Evolutionary conservation across 2,797 vertebrate genomes (phyloP).

Genomic region (Notoglanidium macrostoma): DNA sequence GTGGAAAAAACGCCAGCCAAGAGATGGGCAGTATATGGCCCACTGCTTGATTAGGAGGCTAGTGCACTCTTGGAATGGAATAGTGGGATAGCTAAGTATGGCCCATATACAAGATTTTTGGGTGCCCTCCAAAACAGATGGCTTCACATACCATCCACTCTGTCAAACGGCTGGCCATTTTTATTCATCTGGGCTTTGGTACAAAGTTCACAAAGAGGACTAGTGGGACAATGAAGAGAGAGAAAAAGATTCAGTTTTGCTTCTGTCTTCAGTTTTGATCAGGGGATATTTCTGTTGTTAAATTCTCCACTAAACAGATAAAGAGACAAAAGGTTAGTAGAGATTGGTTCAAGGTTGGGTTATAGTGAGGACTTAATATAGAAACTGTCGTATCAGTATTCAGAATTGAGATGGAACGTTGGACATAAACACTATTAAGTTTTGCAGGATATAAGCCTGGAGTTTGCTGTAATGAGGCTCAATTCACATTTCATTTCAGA

Average conservation of each 20-base stretch:
- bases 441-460: not conserved
- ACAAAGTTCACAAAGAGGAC: conserved; percentile 71
- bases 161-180: conserved; percentile 85
- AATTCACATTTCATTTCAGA: not conserved
- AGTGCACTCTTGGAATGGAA: conserved; percentile 87
- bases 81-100: conserved; percentile 90
- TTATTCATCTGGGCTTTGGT: conserved; percentile 87
- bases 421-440: not conserved
- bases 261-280: conserved; percentile 41
- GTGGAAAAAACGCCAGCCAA: conserved; percentile 88
- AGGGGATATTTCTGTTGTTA: conserved; percentile 22
- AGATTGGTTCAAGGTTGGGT: not conserved
- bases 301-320: not conserved
- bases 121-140: conserved; percentile 93
- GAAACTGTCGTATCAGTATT: not conserved
- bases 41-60: conserved; percentile 81
- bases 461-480: not conserved
- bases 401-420: not conserved
- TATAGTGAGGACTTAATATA: not conserved
- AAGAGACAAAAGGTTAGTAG: not conserved
- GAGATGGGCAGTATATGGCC: conserved; percentile 86
- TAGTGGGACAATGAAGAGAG: conserved; percentile 40
- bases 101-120: conserved; percentile 84
- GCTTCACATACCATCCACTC: conserved; percentile 88
- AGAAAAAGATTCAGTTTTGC: conserved; percentile 39